Base-by-base conservation (phyloP, 2,888 invertebrate genomes). In the Saturnia pavonia region DNA sequence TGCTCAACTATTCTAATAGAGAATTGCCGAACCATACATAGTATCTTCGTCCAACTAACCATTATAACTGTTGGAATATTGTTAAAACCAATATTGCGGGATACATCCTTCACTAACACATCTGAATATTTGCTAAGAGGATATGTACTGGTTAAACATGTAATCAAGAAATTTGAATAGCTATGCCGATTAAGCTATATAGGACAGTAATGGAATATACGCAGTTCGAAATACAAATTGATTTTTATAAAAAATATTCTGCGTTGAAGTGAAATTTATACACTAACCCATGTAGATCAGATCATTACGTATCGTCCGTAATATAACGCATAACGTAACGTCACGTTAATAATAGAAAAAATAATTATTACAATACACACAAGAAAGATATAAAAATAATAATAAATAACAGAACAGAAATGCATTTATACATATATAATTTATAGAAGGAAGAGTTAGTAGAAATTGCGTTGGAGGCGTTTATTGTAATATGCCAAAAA, bases 1-100 rank as follows among this genome's bases (percentile, higher is more conserved):
- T 22, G 25, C 22, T 63, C 40, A 71, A 71, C 71, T 69, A 71
- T 71, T 51, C 43, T 68, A 42, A 66, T 68, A 68, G 54, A 1
- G 65, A 45, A 11, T 34, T 65, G 42, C 72, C 71, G 68, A 73
- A 67, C 48, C 68, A 34, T 25, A 34, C 43, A 51, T 66, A 54
- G 54, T 67, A 60, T 57, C 51, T 19, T 34, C 43, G 42, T 48
- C 42, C 70, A 25, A 51, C 48, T n/a, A 65, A 51, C 63, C 45
- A 63, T 40, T 63, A 40, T 40, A 66, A 43, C 8, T 22, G 14
- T 54, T 42, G 34, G 51, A 67, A 54, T 70, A 43, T 42, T 63
- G 42, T 25, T 45, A 63, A 63, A 27, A 25, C 66, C 42, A 40
- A 43, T 42, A 11, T 27, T 70, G 40, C n/a, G 54, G 54, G 16